Evolutionary conservation across 2,888 invertebrate species (phyloP).

Genomic region (Plutella xylostella): DNA sequence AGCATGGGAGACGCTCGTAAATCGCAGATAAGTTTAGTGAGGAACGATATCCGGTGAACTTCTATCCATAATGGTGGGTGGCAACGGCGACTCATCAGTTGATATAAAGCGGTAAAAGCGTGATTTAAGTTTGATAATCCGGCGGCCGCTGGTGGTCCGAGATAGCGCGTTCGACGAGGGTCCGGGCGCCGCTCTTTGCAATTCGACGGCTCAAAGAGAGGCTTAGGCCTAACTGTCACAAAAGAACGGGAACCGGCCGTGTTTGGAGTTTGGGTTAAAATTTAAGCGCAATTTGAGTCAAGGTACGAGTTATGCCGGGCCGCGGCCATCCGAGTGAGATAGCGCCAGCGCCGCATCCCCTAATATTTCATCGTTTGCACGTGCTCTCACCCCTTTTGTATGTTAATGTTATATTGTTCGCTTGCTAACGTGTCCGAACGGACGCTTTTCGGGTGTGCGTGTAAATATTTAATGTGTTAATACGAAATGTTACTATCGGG

Average conservation of each 20-base stretch:
- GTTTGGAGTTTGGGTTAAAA: constrained; percentile 25
- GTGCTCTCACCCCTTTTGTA: constrained; percentile 41
- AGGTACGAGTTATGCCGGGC: constrained; percentile 15
- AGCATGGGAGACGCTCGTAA: not conserved
- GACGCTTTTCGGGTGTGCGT: too few species aligned
- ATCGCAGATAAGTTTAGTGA: not conserved
- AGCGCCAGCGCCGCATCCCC: constrained; percentile 28
- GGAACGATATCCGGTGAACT: not conserved
- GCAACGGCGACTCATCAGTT: constrained; percentile 6
- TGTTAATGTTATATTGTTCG: constrained; percentile 36
- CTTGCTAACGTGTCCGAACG: too few species aligned
- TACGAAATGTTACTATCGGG: too few species aligned
- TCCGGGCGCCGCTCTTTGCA: constrained; percentile 30
- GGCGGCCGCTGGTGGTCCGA: constrained; percentile 44
- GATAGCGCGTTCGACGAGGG: constrained; percentile 49
- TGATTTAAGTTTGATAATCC: constrained; percentile 52
- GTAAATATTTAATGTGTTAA: too few species aligned
- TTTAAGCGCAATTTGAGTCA: constrained; percentile 22
- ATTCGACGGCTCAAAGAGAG: constrained; percentile 31
- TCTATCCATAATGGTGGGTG: not conserved
- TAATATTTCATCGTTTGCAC: constrained; percentile 48
- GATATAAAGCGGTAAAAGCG: constrained; percentile 27
- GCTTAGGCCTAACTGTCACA: constrained; percentile 30
- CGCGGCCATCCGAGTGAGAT: constrained; percentile 30
- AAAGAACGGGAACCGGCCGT: constrained; percentile 32